Evolutionary conservation across 1,140 invertebrate genomes (phyloP).

Genomic region (Lasioglossum baleicum): DNA sequence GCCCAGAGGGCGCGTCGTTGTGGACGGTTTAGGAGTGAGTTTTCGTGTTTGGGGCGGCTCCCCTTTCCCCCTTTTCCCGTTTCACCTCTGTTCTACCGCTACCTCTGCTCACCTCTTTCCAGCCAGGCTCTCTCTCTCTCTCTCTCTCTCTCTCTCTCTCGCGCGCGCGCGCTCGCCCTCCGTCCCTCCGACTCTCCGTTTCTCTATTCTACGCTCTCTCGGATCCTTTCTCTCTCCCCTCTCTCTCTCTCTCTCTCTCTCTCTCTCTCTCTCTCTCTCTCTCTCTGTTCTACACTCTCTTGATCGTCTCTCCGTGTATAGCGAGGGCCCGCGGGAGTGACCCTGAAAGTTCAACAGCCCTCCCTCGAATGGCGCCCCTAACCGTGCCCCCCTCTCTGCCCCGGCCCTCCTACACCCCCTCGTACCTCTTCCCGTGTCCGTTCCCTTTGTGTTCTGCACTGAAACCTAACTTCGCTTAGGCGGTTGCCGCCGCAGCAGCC

Average conservation of each 20-base stretch:
- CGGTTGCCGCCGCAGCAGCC: constrained; percentile 36
- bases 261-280: too few relatives aligned
- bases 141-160: not conserved
- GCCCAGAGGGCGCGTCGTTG: constrained; percentile 51
- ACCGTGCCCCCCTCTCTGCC: constrained; percentile 27
- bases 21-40: constrained; percentile 67
- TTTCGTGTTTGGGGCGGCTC: constrained; percentile 60
- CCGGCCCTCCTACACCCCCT: constrained; percentile 1
- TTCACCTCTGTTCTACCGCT: not conserved
- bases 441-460: constrained; percentile 63
- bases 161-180: too few relatives aligned
- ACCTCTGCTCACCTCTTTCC: not conserved
- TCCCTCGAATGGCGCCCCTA: constrained; percentile 64
- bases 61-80: not conserved
- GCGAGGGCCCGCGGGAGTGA: constrained; percentile 65
- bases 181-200: not conserved
- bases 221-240: constrained; percentile 18
- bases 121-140: not conserved
- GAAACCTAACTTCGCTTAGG: constrained; percentile 69
- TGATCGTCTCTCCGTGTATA: constrained; percentile 26
- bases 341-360: constrained; percentile 78
- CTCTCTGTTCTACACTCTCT: constrained; percentile 18
- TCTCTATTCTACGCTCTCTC: too few relatives aligned
- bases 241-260: too few relatives aligned
- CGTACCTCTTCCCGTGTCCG: constrained; percentile 46